Evolutionary conservation across 53 echinoderm and acorn worm species (phyloP).

Genomic region (Patiria pectinifera): DNA sequence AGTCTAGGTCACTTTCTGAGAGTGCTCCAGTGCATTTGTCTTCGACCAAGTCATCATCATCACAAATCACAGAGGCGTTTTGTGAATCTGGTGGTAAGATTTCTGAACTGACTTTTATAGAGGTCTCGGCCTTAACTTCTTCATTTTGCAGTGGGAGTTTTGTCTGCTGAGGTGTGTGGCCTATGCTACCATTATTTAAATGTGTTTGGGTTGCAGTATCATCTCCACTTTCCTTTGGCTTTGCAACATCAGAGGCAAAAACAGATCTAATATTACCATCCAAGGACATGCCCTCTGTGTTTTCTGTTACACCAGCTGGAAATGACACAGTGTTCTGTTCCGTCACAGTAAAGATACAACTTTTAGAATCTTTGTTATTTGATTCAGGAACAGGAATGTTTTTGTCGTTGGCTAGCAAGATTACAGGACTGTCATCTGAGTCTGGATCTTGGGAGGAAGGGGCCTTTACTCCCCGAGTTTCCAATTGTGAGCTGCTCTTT

Average conservation of each 20-base stretch:
- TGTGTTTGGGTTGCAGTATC: neutral
- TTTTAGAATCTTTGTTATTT: neutral
- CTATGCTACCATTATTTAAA: neutral
- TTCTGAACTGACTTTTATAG: neutral
- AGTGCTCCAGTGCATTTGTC: neutral
- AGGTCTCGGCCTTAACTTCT: neutral
- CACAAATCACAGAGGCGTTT: conserved; percentile 2
- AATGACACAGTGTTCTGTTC: neutral
- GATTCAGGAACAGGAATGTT: neutral
- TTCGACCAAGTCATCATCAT: neutral
- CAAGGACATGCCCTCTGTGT: neutral
- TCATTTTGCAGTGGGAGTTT: conserved; percentile 19
- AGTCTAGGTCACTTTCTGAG: conserved; percentile 32
- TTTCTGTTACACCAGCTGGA: neutral
- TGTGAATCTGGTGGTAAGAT: neutral
- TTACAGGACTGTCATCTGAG: neutral
- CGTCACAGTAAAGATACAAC: neutral
- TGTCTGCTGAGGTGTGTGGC: neutral
- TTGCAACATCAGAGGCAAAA: neutral
- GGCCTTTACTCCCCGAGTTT: neutral
- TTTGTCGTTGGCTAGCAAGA: neutral
- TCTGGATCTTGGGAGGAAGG: neutral
- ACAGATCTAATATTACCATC: neutral
- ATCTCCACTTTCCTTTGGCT: neutral
- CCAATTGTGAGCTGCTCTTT: neutral